Base-by-base conservation (phyloP, 2,113 vertebrate genomes). In the Montifringilla adamsi region DNA sequence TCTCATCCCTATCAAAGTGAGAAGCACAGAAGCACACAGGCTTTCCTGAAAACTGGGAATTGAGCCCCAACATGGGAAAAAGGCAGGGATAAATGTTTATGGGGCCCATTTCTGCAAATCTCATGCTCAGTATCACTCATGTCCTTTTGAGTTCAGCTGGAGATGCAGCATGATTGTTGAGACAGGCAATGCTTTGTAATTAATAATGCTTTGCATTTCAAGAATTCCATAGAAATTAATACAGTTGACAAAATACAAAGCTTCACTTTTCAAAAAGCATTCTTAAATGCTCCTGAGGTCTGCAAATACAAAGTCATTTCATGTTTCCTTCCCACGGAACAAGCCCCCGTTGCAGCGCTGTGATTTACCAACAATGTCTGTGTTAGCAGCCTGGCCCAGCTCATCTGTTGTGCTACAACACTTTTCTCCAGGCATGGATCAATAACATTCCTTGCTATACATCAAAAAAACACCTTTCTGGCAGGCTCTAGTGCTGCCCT, bases 371-470 rank as follows among this genome's bases (percentile, higher is more conserved):
- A 1, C 80, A 35, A 30, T 1, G 24, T 77, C 93, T 85, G 85
- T 59, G 79, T 86, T 78, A 86, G 72, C 72, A 35, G 33, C 1
- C 1, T 0, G 24, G 83, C 87, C 64, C 43, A 47, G 84, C 72
- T 96, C 94, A 87, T 87, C 94, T 53, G 62, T 3, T 64, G 83
- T 50, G 67, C 59, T 83, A 59, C 89, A 89, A 64, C 75, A 83
- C 35, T 8, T 92, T 62, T 87, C 92, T 79, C 43, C 93, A 67
- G 87, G 95, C 91, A 31, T 1, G 24, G 94, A 96, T 97, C 96
- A 85, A 96, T 97, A 96, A 49, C 3, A 2, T 82, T 53, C 77
- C 86, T 90, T 75, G 89, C 94, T 93, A 44, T 93, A 90, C 85
- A 96, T 96, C 93, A 96, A 27, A 90, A 81, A 69, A 70, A 2